Evolutionary conservation across 2,888 invertebrate species (phyloP).

Genomic region (Drosophila merina): DNA sequence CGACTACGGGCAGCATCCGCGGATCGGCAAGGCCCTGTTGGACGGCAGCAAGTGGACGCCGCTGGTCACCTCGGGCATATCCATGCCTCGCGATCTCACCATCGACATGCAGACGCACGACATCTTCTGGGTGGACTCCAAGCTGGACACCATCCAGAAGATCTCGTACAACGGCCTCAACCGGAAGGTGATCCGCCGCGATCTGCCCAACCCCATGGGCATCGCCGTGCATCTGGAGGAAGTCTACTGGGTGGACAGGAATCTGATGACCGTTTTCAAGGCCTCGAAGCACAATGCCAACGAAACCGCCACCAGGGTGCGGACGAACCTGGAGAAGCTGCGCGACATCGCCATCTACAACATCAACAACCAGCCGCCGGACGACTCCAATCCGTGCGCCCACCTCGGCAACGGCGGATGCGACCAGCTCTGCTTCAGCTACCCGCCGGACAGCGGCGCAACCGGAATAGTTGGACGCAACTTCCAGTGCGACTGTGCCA

Average conservation of each 20-base stretch:
- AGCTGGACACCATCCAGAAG: conserved; percentile 96
- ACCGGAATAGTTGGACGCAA: conserved; percentile 84
- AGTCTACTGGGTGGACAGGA: conserved; percentile 98
- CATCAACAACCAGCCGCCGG: conserved; percentile 92
- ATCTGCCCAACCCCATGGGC: conserved; percentile 97
- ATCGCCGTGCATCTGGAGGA: conserved; percentile 93
- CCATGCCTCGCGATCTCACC: conserved; percentile 94
- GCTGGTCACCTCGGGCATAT: conserved; percentile 95
- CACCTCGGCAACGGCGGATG: conserved; percentile 92
- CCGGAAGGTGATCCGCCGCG: conserved; percentile 92
- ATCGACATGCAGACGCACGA: conserved; percentile 97
- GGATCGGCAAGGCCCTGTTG: conserved; percentile 94
- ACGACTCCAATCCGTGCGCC: conserved; percentile 92
- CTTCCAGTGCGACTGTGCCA: conserved; percentile 95
- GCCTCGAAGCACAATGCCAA: conserved; percentile 92
- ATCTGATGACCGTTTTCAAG: conserved; percentile 92
- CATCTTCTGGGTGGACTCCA: conserved; percentile 98
- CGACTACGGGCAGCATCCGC: conserved; percentile 97
- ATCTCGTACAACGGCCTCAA: conserved; percentile 93
- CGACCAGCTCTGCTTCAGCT: conserved; percentile 97
- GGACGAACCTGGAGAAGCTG: conserved; percentile 93
- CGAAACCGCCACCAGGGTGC: conserved; percentile 88
- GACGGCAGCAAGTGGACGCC: conserved; percentile 95
- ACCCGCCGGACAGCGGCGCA: conserved; percentile 87
- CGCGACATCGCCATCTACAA: conserved; percentile 97